Percentiles rank a stretch among this genome's conserved stretches.
phyloP scores from a whole-genome alignment of 1,140 invertebrate genomes.

The Stegodyphus dumicola region DNA sequence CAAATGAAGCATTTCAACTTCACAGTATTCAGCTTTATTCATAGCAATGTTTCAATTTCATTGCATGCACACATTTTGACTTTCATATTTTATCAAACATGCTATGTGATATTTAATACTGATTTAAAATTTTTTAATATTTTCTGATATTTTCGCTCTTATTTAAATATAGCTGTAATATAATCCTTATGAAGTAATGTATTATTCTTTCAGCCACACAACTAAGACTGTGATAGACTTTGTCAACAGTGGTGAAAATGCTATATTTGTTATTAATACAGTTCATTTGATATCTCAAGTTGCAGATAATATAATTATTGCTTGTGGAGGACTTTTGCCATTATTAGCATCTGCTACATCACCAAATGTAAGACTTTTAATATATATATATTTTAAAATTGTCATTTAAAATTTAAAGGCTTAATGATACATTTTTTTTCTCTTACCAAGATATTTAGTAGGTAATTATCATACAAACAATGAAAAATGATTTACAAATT shows the following conservation, averaged over 20 bases:
- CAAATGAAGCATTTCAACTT: too few species aligned
- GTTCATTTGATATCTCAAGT: conserved; percentile 99
- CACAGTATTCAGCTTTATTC: too few species aligned
- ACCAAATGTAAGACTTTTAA: conserved; percentile 84
- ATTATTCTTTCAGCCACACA: conserved; percentile 79
- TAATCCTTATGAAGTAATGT: background rate
- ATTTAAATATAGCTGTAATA: too few species aligned
- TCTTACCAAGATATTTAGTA: too few species aligned
- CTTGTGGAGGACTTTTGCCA: conserved; percentile 96
- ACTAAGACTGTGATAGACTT: conserved; percentile 97
- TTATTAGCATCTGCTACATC: conserved; percentile 97
- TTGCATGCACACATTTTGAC: too few species aligned
- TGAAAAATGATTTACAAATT: too few species aligned
- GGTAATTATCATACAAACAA: too few species aligned
- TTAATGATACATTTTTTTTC: conserved; percentile 22
- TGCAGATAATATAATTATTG: conserved; percentile 98
- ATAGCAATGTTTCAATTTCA: too few species aligned
- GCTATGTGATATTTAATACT: too few species aligned
- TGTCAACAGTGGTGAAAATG: conserved; percentile 97
- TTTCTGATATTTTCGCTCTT: too few species aligned
- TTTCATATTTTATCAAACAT: too few species aligned
- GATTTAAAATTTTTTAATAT: too few species aligned
- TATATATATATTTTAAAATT: conserved; percentile 4
- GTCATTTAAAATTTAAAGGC: background rate
- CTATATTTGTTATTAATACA: conserved; percentile 99